Conservation (phyloP, 2,888 invertebrate species). For the Chalcis sispes region DNA sequence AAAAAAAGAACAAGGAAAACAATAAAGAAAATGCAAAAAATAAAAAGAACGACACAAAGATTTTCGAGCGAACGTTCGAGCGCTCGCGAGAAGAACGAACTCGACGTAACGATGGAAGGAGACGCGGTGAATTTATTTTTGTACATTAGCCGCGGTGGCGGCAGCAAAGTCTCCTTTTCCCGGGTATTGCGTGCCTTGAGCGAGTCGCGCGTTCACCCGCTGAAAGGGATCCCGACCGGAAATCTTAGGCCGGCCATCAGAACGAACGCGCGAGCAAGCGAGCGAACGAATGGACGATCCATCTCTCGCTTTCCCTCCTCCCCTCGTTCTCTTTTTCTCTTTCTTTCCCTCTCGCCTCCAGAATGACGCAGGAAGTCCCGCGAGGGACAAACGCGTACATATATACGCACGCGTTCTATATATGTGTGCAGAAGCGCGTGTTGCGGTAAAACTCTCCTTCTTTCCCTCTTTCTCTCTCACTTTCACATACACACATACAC, state of each 20-base stretch:
- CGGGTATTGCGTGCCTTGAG: slow-evolving; percentile 51
- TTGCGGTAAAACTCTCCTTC: no score
- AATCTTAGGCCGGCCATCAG: slow-evolving; percentile 53
- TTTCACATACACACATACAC: no score
- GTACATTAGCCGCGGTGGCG: slow-evolving; percentile 19
- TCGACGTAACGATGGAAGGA: not conserved
- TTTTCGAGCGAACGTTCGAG: no score
- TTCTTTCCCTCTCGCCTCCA: slow-evolving; percentile 42
- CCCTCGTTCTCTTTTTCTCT: slow-evolving; percentile 26
- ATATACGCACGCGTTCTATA: no score
- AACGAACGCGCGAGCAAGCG: not conserved
- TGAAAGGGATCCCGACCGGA: slow-evolving; percentile 56
- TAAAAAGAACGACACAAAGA: not conserved
- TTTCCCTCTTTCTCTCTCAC: no score
- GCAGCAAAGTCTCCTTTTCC: slow-evolving; percentile 61
- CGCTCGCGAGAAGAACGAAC: not conserved
- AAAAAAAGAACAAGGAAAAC: slow-evolving; percentile 25
- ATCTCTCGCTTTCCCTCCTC: no score
- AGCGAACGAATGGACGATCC: slow-evolving; percentile 3
- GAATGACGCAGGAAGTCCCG: slow-evolving; percentile 50
- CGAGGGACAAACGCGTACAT: slow-evolving; percentile 24
- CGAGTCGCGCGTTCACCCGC: slow-evolving; percentile 53
- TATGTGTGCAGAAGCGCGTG: no score
- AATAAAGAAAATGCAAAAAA: slow-evolving; percentile 15
- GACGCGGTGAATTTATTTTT: slow-evolving; percentile 42